Conservation (phyloP, 1,140 invertebrate species). For the Aplysia californica region DNA sequence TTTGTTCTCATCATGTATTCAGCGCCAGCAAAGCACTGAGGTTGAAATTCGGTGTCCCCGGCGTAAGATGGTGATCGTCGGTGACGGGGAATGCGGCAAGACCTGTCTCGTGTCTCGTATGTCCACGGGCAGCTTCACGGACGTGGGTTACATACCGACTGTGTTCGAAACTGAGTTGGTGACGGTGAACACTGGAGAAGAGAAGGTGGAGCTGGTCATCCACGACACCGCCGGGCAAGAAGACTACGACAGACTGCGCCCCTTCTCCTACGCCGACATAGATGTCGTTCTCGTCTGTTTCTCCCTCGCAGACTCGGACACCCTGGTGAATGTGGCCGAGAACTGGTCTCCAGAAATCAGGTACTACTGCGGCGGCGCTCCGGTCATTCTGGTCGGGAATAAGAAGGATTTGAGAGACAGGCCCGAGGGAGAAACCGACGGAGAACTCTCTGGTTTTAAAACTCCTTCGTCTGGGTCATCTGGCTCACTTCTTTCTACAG, state of each 20-base stretch:
- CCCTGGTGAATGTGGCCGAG: slow-evolving; percentile 96
- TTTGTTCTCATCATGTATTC: too few species aligned
- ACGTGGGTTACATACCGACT: slow-evolving; percentile 33
- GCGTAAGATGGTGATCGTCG: slow-evolving; percentile 30
- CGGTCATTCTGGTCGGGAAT: slow-evolving; percentile 89
- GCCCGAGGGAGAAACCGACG: too few species aligned
- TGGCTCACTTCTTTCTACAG: background rate
- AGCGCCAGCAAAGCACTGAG: too few species aligned
- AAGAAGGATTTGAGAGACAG: slow-evolving; percentile 76
- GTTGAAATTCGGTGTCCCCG: too few species aligned
- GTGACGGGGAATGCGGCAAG: slow-evolving; percentile 39
- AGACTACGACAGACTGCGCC: slow-evolving; percentile 92
- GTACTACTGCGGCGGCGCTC: slow-evolving; percentile 95
- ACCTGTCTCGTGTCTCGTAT: slow-evolving; percentile 35
- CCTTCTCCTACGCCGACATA: slow-evolving; percentile 97
- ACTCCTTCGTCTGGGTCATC: background rate
- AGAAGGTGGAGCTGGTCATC: slow-evolving; percentile 82
- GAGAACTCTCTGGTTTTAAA: background rate
- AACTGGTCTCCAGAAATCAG: slow-evolving; percentile 79
- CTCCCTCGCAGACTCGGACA: slow-evolving; percentile 70
- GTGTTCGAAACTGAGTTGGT: slow-evolving; percentile 36
- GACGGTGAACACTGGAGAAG: background rate
- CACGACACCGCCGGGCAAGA: slow-evolving; percentile 94
- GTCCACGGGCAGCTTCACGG: slow-evolving; percentile 15
- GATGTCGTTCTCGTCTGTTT: slow-evolving; percentile 71